phyloP scores from a whole-genome alignment of 2,113 vertebrate genomes.

The Andinoacara biseriatus region DNA sequence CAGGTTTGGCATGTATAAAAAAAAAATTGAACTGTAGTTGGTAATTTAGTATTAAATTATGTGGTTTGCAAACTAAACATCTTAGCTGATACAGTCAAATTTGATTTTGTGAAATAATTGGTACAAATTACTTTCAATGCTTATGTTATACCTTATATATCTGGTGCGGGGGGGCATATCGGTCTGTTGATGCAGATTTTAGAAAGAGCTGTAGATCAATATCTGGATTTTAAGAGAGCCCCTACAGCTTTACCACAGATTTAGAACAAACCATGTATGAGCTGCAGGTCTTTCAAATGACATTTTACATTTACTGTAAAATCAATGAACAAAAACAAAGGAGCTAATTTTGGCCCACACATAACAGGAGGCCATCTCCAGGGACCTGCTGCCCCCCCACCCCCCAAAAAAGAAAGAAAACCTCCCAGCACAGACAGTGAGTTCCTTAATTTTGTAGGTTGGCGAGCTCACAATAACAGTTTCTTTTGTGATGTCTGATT shows the following conservation, averaged over 20 bases:
- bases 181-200: not conserved
- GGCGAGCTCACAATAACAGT: not conserved
- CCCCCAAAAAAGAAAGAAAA: not conserved
- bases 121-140: not conserved
- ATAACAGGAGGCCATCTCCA: too few species aligned
- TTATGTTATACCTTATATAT: not conserved
- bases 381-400: not conserved
- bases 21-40: not conserved
- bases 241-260: too few species aligned
- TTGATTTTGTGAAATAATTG: not conserved
- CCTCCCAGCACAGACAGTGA: not conserved
- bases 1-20: not conserved
- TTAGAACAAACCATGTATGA: too few species aligned
- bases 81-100: not conserved
- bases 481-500: not conserved
- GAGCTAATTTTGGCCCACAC: too few species aligned
- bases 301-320: too few species aligned
- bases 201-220: too few species aligned
- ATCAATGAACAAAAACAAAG: too few species aligned
- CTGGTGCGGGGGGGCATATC: not conserved
- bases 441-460: not conserved
- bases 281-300: too few species aligned
- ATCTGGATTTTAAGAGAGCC: too few species aligned
- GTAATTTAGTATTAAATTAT: not conserved
- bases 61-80: not conserved